phyloP scores from a whole-genome alignment of 2,797 vertebrate species.

The Mormyrops attenuatus region DNA sequence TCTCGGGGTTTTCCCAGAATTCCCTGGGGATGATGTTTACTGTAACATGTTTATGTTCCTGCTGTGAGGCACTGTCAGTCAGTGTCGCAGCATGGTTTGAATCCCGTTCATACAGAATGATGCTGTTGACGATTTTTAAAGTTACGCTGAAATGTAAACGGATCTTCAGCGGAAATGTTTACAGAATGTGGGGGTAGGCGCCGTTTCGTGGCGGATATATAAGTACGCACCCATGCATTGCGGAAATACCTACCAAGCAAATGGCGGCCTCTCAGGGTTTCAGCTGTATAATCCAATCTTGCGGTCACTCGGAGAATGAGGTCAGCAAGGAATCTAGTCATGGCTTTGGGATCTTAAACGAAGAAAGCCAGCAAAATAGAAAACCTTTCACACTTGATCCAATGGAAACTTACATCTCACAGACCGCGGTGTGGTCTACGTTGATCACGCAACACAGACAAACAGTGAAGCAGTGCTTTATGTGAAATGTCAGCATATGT shows the following conservation, averaged over 20 bases:
- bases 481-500: not conserved
- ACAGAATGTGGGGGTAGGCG: not conserved
- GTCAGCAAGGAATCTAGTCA: conserved; percentile 30
- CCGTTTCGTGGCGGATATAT: not conserved
- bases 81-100: not conserved
- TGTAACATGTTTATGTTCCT: not conserved
- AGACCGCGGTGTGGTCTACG: not conserved
- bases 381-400: not conserved
- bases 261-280: conserved; percentile 7
- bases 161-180: not conserved
- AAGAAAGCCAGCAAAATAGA: not conserved
- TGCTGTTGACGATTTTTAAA: not conserved
- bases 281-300: not conserved
- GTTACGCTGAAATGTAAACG: not conserved
- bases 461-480: not conserved
- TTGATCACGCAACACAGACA: not conserved
- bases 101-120: not conserved
- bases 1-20: not conserved
- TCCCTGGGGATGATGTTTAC: not conserved
- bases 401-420: not conserved
- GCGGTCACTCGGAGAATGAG: conserved; percentile 28
- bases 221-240: not conserved
- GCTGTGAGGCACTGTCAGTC: not conserved
- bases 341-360: not conserved
- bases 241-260: not conserved